Conservation (phyloP, 2,888 invertebrate species). For the Mellilla xanthometata region DNA sequence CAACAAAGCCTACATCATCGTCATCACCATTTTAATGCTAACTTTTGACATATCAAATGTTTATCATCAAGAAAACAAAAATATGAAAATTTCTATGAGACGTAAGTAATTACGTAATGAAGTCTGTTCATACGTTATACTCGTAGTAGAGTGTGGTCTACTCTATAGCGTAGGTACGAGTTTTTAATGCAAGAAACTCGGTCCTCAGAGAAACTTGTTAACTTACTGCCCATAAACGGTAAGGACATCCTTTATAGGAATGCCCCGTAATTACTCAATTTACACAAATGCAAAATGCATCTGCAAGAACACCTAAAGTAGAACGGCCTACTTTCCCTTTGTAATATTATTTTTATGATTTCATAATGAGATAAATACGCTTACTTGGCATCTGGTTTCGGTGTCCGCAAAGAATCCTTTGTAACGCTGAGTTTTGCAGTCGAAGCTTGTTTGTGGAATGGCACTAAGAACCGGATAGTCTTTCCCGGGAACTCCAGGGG, state of each 20-base stretch:
- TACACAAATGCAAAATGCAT: conserved; percentile 31
- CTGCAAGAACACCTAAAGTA: conserved; percentile 25
- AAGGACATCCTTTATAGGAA: conserved; percentile 30
- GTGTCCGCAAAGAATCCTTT: conserved; percentile 96
- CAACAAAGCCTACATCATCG: no score
- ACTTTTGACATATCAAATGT: no score
- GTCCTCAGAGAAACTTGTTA: conserved; percentile 21
- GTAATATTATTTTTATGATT: conserved; percentile 5
- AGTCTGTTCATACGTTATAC: no score
- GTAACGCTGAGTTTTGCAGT: conserved; percentile 92
- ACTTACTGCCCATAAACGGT: conserved; percentile 28
- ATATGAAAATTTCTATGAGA: no score
- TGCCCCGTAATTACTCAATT: conserved; percentile 30
- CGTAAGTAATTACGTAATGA: no score
- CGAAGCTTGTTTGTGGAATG: conserved; percentile 90
- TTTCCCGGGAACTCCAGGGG: conserved; percentile 86
- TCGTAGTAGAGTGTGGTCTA: no score
- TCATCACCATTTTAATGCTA: no score
- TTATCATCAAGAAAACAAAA: no score
- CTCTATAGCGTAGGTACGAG: no score
- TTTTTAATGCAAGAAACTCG: conserved; percentile 12
- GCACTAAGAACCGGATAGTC: conserved; percentile 91
- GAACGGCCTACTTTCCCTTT: conserved; percentile 38
- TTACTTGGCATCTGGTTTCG: conserved; percentile 92
- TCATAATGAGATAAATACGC: conserved; percentile 11